Evolutionary conservation across 2,797 vertebrate species (phyloP).

Genomic region (Manis pentadactyla): DNA sequence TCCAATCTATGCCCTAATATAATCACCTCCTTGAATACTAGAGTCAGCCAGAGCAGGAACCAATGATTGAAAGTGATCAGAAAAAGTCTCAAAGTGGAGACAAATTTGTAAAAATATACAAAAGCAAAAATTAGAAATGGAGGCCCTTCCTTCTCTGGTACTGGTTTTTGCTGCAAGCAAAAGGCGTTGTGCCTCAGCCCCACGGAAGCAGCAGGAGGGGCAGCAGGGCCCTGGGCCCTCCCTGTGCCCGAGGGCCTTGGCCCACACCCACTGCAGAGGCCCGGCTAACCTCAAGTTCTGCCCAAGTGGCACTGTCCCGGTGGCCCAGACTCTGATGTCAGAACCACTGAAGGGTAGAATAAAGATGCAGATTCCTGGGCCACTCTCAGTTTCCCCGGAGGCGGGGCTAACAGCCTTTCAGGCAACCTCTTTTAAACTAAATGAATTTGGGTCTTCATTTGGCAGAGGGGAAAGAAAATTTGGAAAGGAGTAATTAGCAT

Average conservation of each 20-base stretch:
- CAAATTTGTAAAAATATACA: not conserved
- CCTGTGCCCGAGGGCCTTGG: not conserved
- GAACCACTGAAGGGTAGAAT: not conserved
- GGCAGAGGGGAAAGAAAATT: not conserved
- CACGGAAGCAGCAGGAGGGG: not conserved
- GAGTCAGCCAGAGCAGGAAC: not conserved
- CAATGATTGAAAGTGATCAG: not conserved
- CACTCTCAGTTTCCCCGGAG: not conserved
- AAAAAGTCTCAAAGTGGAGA: not conserved
- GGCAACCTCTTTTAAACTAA: not conserved
- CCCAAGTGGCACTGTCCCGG: not conserved
- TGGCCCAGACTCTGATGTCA: not conserved
- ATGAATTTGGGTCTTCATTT: not conserved
- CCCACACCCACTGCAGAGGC: too few species aligned
- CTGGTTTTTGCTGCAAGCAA: not conserved
- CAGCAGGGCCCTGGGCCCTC: not conserved
- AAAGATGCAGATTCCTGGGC: not conserved
- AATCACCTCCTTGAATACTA: too few species aligned
- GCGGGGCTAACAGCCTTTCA: not conserved
- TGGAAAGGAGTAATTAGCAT: not conserved
- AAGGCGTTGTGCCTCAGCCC: not conserved
- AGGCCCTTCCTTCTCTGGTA: not conserved
- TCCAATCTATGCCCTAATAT: too few species aligned
- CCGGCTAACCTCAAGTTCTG: too few species aligned
- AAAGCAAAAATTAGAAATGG: not conserved